Base-by-base conservation (phyloP, 2,888 invertebrate species). In the Morpho deidamia region DNA sequence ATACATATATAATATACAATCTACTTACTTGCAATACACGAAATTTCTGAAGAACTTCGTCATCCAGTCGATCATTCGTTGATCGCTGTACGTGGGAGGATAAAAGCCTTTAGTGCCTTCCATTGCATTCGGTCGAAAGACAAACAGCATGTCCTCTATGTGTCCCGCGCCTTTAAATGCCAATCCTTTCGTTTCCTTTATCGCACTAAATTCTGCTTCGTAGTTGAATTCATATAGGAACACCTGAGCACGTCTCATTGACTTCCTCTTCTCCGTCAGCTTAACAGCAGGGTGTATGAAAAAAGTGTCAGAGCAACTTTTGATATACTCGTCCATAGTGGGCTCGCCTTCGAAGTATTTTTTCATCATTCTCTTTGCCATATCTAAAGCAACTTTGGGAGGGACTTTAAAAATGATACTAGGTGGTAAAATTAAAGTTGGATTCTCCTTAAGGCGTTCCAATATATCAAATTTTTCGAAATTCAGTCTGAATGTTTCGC, bases 111-210 rank as follows among this genome's bases (percentile, higher is more conserved):
- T 60, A 1, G 55, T 37, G 0, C 62, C 65, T 32, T 74, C 54
- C 50, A 76, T 62, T 1, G 78, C 74, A 62, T 82, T 83, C 1
- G 71, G 68, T 47, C 70, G 72, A 60, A 92, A 91, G 8, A 92
- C 65, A 59, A 91, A 92, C 0, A 91, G 91, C 68, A 92, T 64
- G 68, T 92, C 92, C 64, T 92, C 92, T 1, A 90, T 83, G 58
- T 92, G 92, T n/a, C 87, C 91, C 5, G 90, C 91, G 8, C 92
- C 92, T 0, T 76, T 72, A 40, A 86, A 78, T 1, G 78, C 70
- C 12, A 85, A 59, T 54, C 77, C 76, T 7, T 61, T 65, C 0
- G 67, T 69, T 38, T 85, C 72, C 64, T 90, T 90, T 46, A 91
- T 77, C 1, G 88, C 72, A 34, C 90, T 91, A 54, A 82, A 66